Percentiles rank a stretch among this genome's conserved stretches.
phyloP scores from a whole-genome alignment of 2,888 invertebrate genomes.

The Chymomyza caudatula region DNA sequence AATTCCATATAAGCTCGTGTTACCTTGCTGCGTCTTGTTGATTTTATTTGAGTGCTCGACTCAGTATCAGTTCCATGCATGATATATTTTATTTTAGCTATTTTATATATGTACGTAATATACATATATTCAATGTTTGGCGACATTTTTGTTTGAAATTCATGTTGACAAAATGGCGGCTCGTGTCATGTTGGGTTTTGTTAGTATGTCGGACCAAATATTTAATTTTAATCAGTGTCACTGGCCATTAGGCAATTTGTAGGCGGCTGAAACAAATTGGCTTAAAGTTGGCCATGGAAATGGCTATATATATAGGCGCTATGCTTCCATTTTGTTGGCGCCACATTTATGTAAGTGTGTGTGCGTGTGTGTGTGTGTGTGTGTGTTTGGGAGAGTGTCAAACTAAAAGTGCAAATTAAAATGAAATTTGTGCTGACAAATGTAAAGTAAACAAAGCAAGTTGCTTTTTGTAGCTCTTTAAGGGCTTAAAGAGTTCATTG shows the following conservation, averaged over 20 bases:
- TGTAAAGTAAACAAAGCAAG: not conserved
- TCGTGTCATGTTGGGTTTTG: constrained; percentile 15
- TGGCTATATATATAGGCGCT: not conserved
- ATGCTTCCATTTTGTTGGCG: not conserved
- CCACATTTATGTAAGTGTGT: too few relatives aligned
- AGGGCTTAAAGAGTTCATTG: not conserved
- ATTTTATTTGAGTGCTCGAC: not conserved
- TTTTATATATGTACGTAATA: not conserved
- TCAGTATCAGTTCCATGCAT: not conserved
- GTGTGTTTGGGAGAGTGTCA: too few relatives aligned
- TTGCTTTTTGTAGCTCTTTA: not conserved
- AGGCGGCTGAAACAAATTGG: constrained; percentile 15
- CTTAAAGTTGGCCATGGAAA: constrained; percentile 1
- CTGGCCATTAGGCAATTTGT: constrained; percentile 44
- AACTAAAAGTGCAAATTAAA: not conserved
- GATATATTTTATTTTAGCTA: constrained; percentile 10
- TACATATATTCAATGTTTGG: constrained; percentile 9
- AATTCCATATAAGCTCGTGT: too few relatives aligned
- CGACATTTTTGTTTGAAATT: constrained; percentile 38
- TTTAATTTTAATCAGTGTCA: constrained; percentile 71
- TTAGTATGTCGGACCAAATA: constrained; percentile 46
- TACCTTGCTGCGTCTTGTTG: too few relatives aligned
- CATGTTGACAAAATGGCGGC: constrained; percentile 55
- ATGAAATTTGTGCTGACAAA: not conserved
- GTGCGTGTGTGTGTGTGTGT: too few relatives aligned